Evolutionary conservation across 2,888 invertebrate species (phyloP).

Genomic region (Drosophila lutescens): DNA sequence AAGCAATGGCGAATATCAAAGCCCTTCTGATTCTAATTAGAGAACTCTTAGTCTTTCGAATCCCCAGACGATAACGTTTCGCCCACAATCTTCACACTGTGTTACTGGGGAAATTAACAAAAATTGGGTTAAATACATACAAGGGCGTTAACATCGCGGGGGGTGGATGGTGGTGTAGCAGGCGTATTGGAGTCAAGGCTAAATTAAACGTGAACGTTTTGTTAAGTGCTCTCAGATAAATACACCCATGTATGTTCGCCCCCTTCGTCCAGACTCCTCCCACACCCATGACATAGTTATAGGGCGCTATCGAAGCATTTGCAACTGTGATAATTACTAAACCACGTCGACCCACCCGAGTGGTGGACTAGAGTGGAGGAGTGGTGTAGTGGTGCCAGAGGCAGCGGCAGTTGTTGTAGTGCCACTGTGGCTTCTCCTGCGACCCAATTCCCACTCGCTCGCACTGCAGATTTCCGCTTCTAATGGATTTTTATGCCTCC

Average conservation of each 20-base stretch:
- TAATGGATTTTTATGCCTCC: slow-evolving; percentile 74
- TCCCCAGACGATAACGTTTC: slow-evolving; percentile 28
- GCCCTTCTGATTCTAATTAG: slow-evolving; percentile 29
- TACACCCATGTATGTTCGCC: slow-evolving; percentile 9
- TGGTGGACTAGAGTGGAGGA: not conserved
- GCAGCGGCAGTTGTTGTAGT: not conserved
- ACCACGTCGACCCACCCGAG: slow-evolving; percentile 38
- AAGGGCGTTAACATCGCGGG: slow-evolving; percentile 13
- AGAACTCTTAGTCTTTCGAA: slow-evolving; percentile 11
- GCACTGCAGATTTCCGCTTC: slow-evolving; percentile 59
- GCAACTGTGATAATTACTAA: slow-evolving; percentile 71
- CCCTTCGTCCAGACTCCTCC: slow-evolving; percentile 1
- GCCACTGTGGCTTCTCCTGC: slow-evolving; percentile 8
- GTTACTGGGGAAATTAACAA: slow-evolving; percentile 45
- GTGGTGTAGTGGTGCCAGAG: no score
- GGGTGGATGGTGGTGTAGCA: not conserved
- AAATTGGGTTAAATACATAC: slow-evolving; percentile 66
- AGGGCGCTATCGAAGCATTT: slow-evolving; percentile 56
- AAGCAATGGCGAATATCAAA: not conserved
- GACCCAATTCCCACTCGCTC: slow-evolving; percentile 6
- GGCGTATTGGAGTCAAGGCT: slow-evolving; percentile 54
- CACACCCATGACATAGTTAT: slow-evolving; percentile 41
- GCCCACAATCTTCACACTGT: slow-evolving; percentile 22
- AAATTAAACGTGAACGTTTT: slow-evolving; percentile 50
- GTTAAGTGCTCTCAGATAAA: slow-evolving; percentile 51